These are phyloP conservation scores for Pseudochromis fuscus DNA, from an alignment of 2,797 vertebrate species.

Conservation along the genomic window DNA sequence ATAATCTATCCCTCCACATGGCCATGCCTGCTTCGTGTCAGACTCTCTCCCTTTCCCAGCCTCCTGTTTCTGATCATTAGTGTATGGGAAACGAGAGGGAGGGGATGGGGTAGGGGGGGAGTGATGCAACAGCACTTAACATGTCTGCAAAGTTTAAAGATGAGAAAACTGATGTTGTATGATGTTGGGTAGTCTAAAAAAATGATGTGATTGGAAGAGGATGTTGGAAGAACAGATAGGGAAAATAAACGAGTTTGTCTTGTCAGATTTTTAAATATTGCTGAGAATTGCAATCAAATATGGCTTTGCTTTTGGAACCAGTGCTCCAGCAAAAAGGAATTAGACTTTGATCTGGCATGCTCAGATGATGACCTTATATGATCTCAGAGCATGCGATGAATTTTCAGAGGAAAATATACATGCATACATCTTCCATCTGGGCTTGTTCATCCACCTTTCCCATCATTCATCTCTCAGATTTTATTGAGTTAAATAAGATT, in stretches of 20 bases:
- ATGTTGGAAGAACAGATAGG: neutral
- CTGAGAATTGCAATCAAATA: conserved; percentile 12
- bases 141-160: conserved; percentile 54
- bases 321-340: neutral
- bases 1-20: conserved; percentile 66
- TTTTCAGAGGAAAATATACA: neutral
- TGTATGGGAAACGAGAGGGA: conserved; percentile 10
- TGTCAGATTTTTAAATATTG: conserved; percentile 6
- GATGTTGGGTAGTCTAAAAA: conserved; percentile 20
- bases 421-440: too few relatives aligned
- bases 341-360: neutral
- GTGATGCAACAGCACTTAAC: conserved; percentile 60
- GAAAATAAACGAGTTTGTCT: conserved; percentile 9
- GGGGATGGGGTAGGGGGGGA: neutral
- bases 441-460: neutral
- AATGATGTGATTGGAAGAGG: neutral
- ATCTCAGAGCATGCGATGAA: conserved; percentile 9
- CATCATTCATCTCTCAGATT: neutral
- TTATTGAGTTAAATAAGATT: conserved; percentile 4
- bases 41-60: conserved; percentile 9
- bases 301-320: neutral
- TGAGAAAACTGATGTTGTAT: conserved; percentile 19
- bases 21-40: conserved; percentile 47
- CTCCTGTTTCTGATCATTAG: conserved; percentile 55
- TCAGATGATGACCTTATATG: conserved; percentile 9